These are phyloP conservation scores for Triplophysa siluroides DNA, from an alignment of 2,113 vertebrate species.

Conservation along the genomic window DNA sequence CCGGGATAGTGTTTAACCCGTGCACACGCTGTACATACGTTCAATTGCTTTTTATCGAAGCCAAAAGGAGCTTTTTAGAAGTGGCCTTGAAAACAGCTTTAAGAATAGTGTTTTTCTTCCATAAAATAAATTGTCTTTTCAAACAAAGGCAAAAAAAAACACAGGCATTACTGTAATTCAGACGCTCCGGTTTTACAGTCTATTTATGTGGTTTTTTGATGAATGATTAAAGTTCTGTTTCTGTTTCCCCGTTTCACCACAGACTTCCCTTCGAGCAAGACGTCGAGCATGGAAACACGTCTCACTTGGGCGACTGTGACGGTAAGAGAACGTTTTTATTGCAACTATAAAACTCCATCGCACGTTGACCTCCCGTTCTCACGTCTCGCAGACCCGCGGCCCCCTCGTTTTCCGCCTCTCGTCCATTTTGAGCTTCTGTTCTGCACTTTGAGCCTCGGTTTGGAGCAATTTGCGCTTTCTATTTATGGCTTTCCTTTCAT, in stretches of 20 bases:
- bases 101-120: background rate
- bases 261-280: constrained; percentile 92
- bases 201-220: constrained; percentile 54
- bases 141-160: background rate
- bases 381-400: background rate
- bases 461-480: background rate
- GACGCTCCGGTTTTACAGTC: background rate
- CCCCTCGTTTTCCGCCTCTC: background rate
- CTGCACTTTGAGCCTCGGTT: background rate
- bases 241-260: constrained; percentile 52
- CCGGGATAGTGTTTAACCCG: background rate
- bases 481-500: constrained; percentile 33
- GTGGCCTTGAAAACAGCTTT: background rate
- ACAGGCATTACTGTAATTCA: constrained; percentile 20
- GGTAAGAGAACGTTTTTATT: constrained; percentile 74
- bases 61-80: constrained; percentile 7
- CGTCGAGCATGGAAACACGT: constrained; percentile 83
- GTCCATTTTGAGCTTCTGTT: constrained; percentile 11
- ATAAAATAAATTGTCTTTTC: background rate
- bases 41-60: constrained; percentile 26
- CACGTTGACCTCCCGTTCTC: constrained; percentile 10
- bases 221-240: constrained; percentile 57
- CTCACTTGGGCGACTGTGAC: constrained; percentile 91
- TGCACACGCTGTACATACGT: background rate
- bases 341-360: background rate